phyloP scores from a whole-genome alignment of 1,140 invertebrate genomes.

The Steinernema feltiae region DNA sequence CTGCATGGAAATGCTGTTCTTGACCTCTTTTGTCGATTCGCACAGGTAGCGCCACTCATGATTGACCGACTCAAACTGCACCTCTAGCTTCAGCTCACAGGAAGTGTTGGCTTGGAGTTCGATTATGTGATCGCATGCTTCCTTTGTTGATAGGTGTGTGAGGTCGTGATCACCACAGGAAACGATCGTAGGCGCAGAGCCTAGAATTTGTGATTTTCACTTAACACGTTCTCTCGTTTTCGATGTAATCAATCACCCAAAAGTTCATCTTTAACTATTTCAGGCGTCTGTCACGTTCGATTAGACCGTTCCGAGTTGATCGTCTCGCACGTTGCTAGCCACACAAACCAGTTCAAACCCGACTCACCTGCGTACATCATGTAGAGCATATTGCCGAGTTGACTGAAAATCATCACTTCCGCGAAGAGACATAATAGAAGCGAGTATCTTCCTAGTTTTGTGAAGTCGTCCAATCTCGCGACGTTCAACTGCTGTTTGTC shows the following conservation, averaged over 20 bases:
- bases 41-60: slow-evolving; percentile 34
- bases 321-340: neutral
- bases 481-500: no score
- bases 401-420: neutral
- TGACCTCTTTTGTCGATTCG: slow-evolving; percentile 24
- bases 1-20: slow-evolving; percentile 39
- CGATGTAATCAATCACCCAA: no score
- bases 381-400: neutral
- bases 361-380: slow-evolving; percentile 34
- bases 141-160: neutral
- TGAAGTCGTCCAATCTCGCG: neutral
- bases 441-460: neutral
- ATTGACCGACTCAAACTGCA: neutral
- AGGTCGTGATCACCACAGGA: neutral
- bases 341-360: neutral
- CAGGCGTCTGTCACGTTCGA: no score
- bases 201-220: neutral
- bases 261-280: no score
- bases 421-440: neutral
- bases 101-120: slow-evolving; percentile 2
- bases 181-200: neutral
- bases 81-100: neutral
- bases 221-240: no score
- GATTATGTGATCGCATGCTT: neutral
- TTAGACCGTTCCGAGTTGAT: no score